Evolutionary conservation across 2,113 vertebrate genomes (phyloP), one percentile per base, ranked within the genome.

Genomic region (Coptodon bakossiorum): DNA sequence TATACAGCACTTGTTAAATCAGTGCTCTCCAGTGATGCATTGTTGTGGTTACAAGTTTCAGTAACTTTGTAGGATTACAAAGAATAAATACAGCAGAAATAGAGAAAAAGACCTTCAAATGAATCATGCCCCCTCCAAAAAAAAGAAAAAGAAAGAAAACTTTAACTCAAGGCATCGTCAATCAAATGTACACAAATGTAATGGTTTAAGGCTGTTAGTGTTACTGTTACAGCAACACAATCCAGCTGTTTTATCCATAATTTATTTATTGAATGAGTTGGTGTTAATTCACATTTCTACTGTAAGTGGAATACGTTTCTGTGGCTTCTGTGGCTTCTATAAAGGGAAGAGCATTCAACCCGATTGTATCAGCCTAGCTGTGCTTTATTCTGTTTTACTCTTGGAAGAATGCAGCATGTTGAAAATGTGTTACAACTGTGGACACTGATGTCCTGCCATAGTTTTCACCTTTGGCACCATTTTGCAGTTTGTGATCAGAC

Each of bases 401-500:
- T 14, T 29, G 29, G 13, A 14, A 61, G 45, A 80, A 45, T 57
- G 24, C 31, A 73, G 24, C 17, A 34, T 0, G 19, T 29, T 78
- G 6, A 88, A 79, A 73, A 40, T 22, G 40, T 79, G 63, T 68
- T 76, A n/a, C 43, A 53, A 53, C 36, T 14, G 52, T 45, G 27
- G 31, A 68, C 56, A 48, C 43, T 17, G 38, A 82, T 90, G 91
- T 89, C 48, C 71, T 48, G 24, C 80, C 43, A 79, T 52, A 36
- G n/a, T 17, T 83, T 36, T 84, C 71, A 92, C 73, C 82, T 88
- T 80, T 56, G 59, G 54, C 81, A 71, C 24, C 29, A 31, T 29
- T 3, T 7, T 85, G 86, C 84, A 38, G 57, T 89, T 82, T 83
- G 48, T 71, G 78, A 84, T 89, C 6, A 6, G 85, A 90, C 88